phyloP scores from a whole-genome alignment of 2,888 invertebrate species.

The Mechanitis messenoides region DNA sequence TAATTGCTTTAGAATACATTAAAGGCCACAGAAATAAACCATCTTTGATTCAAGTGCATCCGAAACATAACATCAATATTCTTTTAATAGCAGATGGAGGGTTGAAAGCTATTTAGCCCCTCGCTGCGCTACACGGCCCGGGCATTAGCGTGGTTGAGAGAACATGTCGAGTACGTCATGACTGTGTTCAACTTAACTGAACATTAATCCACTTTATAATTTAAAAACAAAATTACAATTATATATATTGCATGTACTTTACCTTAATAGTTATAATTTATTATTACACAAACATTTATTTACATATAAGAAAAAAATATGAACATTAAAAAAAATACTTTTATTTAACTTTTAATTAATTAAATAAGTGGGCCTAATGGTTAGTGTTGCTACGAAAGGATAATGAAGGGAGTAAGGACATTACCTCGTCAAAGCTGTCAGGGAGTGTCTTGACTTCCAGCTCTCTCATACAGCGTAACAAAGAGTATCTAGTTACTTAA shows the following conservation, averaged over 20 bases:
- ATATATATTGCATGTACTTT: no score
- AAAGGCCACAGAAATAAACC: constrained; percentile 3
- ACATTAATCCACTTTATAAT: neutral
- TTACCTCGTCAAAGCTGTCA: no score
- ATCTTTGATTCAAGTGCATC: constrained; percentile 15
- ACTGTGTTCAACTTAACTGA: neutral
- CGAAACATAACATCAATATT: constrained; percentile 42
- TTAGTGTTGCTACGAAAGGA: no score
- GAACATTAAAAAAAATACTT: no score
- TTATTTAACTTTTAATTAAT: no score
- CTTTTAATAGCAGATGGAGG: constrained; percentile 56
- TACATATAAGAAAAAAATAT: no score
- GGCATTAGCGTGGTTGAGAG: constrained; percentile 22
- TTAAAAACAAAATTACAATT: neutral
- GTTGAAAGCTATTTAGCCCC: constrained; percentile 55
- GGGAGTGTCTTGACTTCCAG: no score
- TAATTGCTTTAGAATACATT: neutral
- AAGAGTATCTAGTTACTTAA: no score
- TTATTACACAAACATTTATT: neutral
- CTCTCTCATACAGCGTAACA: no score
- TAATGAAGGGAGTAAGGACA: no score
- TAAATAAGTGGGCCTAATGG: no score
- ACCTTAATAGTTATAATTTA: no score
- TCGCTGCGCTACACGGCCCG: constrained; percentile 53
- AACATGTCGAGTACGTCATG: constrained; percentile 9